These are phyloP conservation scores for Periophthalmus magnuspinnatus DNA, from an alignment of 2,797 vertebrate species.

Conservation along the genomic window DNA sequence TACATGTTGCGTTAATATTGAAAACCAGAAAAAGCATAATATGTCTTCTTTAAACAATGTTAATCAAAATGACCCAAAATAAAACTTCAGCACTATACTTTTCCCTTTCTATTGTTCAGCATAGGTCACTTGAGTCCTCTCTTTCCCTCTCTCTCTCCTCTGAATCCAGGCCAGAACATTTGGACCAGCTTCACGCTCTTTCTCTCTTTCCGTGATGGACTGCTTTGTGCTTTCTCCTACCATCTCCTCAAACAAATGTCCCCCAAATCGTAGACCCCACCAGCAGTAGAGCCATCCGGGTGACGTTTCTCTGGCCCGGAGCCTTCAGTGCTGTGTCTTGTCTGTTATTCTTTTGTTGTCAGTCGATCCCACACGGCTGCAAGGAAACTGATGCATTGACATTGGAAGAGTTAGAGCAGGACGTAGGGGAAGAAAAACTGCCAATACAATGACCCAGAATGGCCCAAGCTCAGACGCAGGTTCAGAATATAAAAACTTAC, in stretches of 20 bases:
- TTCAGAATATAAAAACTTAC: background rate
- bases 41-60: too few relatives aligned
- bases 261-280: background rate
- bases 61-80: background rate
- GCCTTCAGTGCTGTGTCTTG: background rate
- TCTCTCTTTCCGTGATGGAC: background rate
- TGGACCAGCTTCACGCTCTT: background rate
- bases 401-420: background rate
- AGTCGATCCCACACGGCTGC: background rate
- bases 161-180: slow-evolving; percentile 4
- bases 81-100: background rate
- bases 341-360: background rate
- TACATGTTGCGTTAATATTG: too few relatives aligned
- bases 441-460: background rate
- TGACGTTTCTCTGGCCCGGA: background rate
- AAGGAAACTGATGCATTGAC: background rate
- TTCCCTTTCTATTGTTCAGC: background rate
- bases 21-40: too few relatives aligned
- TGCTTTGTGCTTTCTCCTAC: background rate
- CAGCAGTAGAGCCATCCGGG: background rate
- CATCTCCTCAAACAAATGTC: slow-evolving; percentile 5
- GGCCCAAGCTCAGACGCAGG: background rate
- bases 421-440: background rate
- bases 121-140: slow-evolving; percentile 1
- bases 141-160: background rate